Percentiles rank a stretch among this genome's conserved stretches.
Conservation (phyloP, 2,113 vertebrate genomes). For the Noctilio leporinus region DNA sequence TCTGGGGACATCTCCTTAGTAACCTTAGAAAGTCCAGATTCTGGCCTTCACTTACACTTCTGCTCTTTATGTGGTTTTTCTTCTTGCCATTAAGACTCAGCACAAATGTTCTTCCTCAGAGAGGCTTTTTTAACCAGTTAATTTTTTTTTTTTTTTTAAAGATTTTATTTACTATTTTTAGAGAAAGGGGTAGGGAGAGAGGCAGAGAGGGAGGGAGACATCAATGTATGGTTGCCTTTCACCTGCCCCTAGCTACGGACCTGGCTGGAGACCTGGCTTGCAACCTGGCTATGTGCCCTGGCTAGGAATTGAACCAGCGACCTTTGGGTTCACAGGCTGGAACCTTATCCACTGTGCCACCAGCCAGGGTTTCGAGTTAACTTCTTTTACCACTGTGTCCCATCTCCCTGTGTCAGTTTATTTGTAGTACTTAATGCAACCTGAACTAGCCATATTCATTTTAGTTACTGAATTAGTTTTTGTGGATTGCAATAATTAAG, state of each 20-base stretch:
- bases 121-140: not conserved
- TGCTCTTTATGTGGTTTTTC: not conserved
- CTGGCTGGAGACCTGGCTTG: no score
- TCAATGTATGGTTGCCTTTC: no score
- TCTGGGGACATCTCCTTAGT: not conserved
- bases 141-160: no score
- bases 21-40: not conserved
- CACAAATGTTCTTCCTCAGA: not conserved
- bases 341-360: no score
- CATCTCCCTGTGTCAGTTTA: not conserved
- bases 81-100: not conserved
- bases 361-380: no score
- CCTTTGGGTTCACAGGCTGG: no score
- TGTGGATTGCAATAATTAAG: not conserved
- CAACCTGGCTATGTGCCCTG: no score
- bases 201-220: no score
- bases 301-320: no score
- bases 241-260: no score
- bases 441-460: not conserved
- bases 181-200: no score
- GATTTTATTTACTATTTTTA: no score
- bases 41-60: not conserved
- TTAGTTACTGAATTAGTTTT: not conserved
- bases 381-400: not conserved
- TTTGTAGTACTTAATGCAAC: not conserved